phyloP scores from a whole-genome alignment of 1,140 invertebrate species.

The Leptinotarsa undecemlineata region DNA sequence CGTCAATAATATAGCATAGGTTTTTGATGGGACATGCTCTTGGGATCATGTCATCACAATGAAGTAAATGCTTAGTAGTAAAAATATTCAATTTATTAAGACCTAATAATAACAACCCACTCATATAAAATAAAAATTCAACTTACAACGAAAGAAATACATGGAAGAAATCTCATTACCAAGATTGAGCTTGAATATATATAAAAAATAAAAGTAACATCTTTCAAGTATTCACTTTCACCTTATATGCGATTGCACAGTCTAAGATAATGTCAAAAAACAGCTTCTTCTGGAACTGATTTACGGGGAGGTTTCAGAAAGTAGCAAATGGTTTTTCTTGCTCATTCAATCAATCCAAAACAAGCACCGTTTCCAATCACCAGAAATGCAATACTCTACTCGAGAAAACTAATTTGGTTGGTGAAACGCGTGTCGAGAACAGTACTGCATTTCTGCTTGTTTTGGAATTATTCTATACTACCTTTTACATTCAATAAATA shows the following conservation, averaged over 20 bases:
- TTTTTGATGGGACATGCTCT: no score
- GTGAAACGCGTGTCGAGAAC: neutral
- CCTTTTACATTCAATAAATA: neutral
- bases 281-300: no score
- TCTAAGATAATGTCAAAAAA: neutral
- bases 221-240: neutral
- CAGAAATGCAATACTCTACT: no score
- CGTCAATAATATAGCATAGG: no score
- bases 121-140: conserved; percentile 24
- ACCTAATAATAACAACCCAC: conserved; percentile 39
- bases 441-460: no score
- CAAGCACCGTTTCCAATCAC: no score
- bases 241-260: neutral
- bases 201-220: conserved; percentile 18
- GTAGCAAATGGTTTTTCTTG: no score
- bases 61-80: conserved; percentile 6
- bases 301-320: no score
- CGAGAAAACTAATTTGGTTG: neutral
- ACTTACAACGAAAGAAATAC: conserved; percentile 23
- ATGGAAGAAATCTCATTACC: conserved; percentile 16
- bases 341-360: no score
- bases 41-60: no score
- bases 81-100: conserved; percentile 45
- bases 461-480: no score
- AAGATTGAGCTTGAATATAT: conserved; percentile 24